Conservation (phyloP, 2,888 invertebrate genomes). For the Melanostoma scalare region DNA sequence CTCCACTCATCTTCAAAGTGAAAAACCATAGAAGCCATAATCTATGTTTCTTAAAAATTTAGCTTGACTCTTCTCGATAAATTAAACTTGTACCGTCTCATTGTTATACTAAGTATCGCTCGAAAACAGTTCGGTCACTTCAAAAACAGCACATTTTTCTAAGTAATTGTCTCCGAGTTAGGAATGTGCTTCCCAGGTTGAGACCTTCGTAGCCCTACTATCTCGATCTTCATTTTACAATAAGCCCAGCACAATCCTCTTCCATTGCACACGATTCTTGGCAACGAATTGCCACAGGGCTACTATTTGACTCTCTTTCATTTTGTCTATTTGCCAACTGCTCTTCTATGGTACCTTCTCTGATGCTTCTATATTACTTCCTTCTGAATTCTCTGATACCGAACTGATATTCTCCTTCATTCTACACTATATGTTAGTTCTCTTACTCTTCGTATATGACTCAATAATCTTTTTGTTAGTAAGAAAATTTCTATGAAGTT, state of each 20-base stretch:
- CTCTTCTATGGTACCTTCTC: slow-evolving; percentile 35
- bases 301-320: slow-evolving; percentile 72
- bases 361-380: background rate
- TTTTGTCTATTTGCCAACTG: slow-evolving; percentile 53
- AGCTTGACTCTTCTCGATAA: too few species aligned
- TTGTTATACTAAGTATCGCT: too few species aligned
- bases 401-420: slow-evolving; percentile 34
- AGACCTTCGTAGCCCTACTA: slow-evolving; percentile 30
- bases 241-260: slow-evolving; percentile 58
- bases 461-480: slow-evolving; percentile 72
- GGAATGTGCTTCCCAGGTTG: slow-evolving; percentile 49
- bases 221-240: slow-evolving; percentile 52
- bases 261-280: slow-evolving; percentile 60
- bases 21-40: too few species aligned
- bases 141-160: slow-evolving; percentile 2
- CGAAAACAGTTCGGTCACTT: background rate
- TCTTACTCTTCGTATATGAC: slow-evolving; percentile 56
- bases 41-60: too few species aligned
- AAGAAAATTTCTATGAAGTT: slow-evolving; percentile 72
- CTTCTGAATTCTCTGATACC: background rate
- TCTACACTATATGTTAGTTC: slow-evolving; percentile 22
- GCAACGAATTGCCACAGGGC: slow-evolving; percentile 59
- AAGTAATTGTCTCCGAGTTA: background rate
- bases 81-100: too few species aligned
- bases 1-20: too few species aligned